phyloP scores from a whole-genome alignment of 2,113 vertebrate genomes.

The Rutilus rutilus region DNA sequence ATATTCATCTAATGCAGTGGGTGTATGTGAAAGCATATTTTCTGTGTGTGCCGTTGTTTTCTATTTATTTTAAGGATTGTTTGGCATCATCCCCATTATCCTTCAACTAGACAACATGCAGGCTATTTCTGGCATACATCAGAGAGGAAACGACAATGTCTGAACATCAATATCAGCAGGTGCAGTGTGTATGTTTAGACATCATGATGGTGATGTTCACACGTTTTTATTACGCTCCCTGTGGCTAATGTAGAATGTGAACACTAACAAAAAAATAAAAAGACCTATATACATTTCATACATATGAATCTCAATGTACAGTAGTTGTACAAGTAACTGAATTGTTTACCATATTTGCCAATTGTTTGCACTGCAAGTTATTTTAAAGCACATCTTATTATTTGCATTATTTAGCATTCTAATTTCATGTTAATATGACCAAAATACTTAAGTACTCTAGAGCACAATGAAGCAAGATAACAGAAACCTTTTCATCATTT shows the following conservation, averaged over 20 bases:
- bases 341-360: no score
- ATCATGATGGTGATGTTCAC: slow-evolving; percentile 14
- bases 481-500: slow-evolving; percentile 43
- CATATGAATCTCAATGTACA: no score
- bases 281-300: no score
- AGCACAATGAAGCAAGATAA: slow-evolving; percentile 32
- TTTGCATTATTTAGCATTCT: background rate
- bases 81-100: slow-evolving; percentile 12
- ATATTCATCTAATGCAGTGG: background rate
- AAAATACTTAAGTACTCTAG: background rate
- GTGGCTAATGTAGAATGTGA: background rate
- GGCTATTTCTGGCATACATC: slow-evolving; percentile 26
- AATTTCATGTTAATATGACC: slow-evolving; percentile 17
- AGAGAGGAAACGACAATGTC: slow-evolving; percentile 12
- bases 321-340: no score
- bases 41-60: background rate
- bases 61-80: slow-evolving; percentile 20
- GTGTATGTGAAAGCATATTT: background rate
- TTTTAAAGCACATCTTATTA: background rate
- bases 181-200: slow-evolving; percentile 22
- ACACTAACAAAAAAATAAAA: no score
- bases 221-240: slow-evolving; percentile 11
- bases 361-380: background rate
- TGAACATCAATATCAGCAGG: slow-evolving; percentile 30
- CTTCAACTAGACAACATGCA: slow-evolving; percentile 27